These are phyloP conservation scores for Sinopyrophorus schimmeli DNA, from an alignment of 2,888 invertebrate genomes.

Conservation along the genomic window DNA sequence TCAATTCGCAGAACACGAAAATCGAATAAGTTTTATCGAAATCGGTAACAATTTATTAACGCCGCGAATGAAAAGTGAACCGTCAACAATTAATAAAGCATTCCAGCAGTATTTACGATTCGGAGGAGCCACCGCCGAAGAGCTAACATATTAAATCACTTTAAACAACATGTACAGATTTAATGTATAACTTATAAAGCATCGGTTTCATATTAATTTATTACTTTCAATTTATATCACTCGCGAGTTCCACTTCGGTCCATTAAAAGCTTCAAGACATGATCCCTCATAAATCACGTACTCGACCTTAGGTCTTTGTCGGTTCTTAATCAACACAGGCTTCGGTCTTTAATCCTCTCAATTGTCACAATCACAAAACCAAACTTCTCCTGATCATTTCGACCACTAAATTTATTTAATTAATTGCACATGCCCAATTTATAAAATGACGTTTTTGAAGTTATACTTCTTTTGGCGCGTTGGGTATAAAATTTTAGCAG, in stretches of 20 bases:
- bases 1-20: too few species aligned
- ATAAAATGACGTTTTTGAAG: too few species aligned
- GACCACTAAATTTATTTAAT: too few species aligned
- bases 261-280: slow-evolving; percentile 16
- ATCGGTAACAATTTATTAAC: too few species aligned
- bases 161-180: slow-evolving; percentile 12
- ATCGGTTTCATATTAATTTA: slow-evolving; percentile 20
- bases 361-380: too few species aligned
- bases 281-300: slow-evolving; percentile 18
- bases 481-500: too few species aligned
- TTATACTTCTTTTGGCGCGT: too few species aligned
- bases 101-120: not conserved
- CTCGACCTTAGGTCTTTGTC: slow-evolving; percentile 16
- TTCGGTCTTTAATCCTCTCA: slow-evolving; percentile 3
- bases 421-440: too few species aligned
- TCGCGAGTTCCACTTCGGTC: slow-evolving; percentile 17
- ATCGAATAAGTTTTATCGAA: too few species aligned
- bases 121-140: slow-evolving; percentile 8
- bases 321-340: slow-evolving; percentile 10
- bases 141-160: slow-evolving; percentile 17
- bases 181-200: slow-evolving; percentile 17
- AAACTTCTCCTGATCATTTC: too few species aligned
- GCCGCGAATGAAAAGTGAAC: too few species aligned
- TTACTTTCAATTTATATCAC: slow-evolving; percentile 16
- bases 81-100: too few species aligned